Percentiles rank a stretch among this genome's conserved stretches.
phyloP scores from a whole-genome alignment of 2,797 vertebrate species.

The Centroberyx gerrardi region DNA sequence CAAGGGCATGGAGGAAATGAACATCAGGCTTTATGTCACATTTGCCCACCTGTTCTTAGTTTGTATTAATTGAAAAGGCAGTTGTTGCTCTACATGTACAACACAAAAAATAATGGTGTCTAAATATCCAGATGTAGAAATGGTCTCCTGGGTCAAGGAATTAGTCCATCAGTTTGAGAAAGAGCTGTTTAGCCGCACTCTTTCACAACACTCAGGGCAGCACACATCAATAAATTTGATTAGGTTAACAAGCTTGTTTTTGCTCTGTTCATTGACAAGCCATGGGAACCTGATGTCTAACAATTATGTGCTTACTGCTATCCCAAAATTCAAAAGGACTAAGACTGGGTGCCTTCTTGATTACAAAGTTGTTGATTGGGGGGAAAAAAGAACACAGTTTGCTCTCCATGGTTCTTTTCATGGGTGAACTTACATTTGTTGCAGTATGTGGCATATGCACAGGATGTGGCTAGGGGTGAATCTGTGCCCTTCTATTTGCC shows the following conservation, averaged over 20 bases:
- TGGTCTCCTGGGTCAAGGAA: constrained; percentile 47
- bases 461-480: constrained; percentile 32
- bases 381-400: constrained; percentile 32
- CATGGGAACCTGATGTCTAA: constrained; percentile 50
- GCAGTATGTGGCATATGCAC: constrained; percentile 30
- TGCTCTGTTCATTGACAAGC: constrained; percentile 69
- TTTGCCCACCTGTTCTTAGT: background rate
- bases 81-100: background rate
- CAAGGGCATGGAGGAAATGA: background rate
- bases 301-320: constrained; percentile 44
- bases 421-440: constrained; percentile 42
- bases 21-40: background rate
- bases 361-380: constrained; percentile 49
- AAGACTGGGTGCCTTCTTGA: constrained; percentile 31
- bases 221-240: constrained; percentile 77
- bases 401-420: constrained; percentile 31
- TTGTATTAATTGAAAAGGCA: background rate
- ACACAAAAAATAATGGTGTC: background rate
- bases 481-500: constrained; percentile 21
- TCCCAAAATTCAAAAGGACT: background rate
- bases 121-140: constrained; percentile 47
- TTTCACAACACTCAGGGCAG: constrained; percentile 55
- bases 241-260: constrained; percentile 81
- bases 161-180: constrained; percentile 58
- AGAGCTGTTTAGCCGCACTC: constrained; percentile 64